A percentile compares a stretch with the other conserved stretches of the same genome.
Conservation (phyloP, 2,797 vertebrate genomes). For the Pelobates cultripes region DNA sequence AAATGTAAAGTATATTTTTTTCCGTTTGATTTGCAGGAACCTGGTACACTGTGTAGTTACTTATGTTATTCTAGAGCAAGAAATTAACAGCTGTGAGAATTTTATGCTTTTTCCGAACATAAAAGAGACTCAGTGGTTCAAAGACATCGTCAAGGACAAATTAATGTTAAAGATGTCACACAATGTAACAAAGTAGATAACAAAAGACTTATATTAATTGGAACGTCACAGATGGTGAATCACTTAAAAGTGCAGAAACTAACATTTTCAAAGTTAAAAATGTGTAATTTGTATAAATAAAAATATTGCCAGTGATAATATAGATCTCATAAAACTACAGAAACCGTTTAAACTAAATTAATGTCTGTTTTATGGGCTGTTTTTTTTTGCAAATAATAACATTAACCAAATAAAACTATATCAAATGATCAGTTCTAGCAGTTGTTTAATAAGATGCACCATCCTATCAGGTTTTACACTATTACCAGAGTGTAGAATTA, state of each 20-base stretch:
- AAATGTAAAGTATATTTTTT: background rate
- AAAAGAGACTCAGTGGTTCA: conserved; percentile 1
- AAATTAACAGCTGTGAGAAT: conserved; percentile 10
- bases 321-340: too few species aligned
- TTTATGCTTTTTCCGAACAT: background rate
- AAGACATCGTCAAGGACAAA: conserved; percentile 27
- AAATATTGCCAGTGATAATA: too few species aligned
- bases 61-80: background rate
- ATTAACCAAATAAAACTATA: too few species aligned
- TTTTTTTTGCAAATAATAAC: too few species aligned
- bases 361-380: too few species aligned
- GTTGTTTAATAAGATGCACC: too few species aligned
- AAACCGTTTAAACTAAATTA: too few species aligned
- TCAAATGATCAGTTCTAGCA: too few species aligned
- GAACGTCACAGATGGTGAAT: background rate
- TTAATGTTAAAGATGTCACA: background rate
- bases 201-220: background rate
- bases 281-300: background rate
- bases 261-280: background rate
- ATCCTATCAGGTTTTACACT: too few species aligned
- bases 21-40: background rate
- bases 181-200: too few species aligned
- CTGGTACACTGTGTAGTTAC: background rate
- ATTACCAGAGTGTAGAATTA: too few species aligned
- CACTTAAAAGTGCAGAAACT: background rate